Conservation (phyloP, 2,888 invertebrate genomes). For the Catocala sponsa region DNA sequence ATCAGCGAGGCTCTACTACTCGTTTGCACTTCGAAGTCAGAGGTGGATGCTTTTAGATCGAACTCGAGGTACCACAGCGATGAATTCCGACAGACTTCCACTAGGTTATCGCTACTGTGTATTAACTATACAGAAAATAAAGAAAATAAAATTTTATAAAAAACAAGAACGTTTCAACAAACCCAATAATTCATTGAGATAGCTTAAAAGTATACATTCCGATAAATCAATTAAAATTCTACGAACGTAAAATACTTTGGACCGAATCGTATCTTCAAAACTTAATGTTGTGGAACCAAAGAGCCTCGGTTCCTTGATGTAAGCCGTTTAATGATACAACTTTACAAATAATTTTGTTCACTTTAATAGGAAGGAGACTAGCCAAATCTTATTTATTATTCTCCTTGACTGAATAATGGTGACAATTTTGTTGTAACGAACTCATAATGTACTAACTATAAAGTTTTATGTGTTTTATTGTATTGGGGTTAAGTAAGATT, state of each 20-base stretch:
- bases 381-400: slow-evolving; percentile 33
- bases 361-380: slow-evolving; percentile 47
- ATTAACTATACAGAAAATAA: background rate
- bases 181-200: slow-evolving; percentile 9
- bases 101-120: background rate
- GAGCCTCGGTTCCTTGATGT: slow-evolving; percentile 40
- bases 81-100: too few relatives aligned
- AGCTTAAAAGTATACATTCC: slow-evolving; percentile 23
- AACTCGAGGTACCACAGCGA: too few relatives aligned
- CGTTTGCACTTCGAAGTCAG: too few relatives aligned
- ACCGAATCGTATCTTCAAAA: slow-evolving; percentile 31
- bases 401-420: slow-evolving; percentile 18
- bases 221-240: slow-evolving; percentile 28
- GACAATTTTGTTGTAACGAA: slow-evolving; percentile 14
- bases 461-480: too few relatives aligned
- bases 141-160: background rate
- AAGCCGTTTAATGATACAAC: slow-evolving; percentile 53
- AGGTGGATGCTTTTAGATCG: too few relatives aligned
- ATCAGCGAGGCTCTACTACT: too few relatives aligned
- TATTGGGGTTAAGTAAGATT: too few relatives aligned
- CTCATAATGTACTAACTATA: background rate
- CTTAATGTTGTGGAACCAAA: slow-evolving; percentile 55
- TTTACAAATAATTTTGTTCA: slow-evolving; percentile 59
- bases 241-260: slow-evolving; percentile 18
- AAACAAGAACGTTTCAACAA: too few relatives aligned